These are phyloP conservation scores for Belonocnema kinseyi DNA, from an alignment of 1,140 invertebrate genomes.

Conservation along the genomic window DNA sequence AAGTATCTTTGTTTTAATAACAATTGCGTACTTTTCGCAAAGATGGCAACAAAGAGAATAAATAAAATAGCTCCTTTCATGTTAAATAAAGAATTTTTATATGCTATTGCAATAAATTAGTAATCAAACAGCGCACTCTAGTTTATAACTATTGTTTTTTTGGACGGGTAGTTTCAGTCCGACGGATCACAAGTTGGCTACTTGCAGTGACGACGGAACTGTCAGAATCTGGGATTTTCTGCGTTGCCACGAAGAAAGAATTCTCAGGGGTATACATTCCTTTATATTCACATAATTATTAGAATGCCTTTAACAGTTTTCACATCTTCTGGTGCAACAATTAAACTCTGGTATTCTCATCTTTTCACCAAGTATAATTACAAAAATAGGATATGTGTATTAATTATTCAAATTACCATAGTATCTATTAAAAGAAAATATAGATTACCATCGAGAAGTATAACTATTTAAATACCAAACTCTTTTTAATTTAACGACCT, in stretches of 20 bases:
- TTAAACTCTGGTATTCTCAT: too few relatives aligned
- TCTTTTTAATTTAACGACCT: too few relatives aligned
- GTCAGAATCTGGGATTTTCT: conserved; percentile 99
- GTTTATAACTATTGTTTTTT: conserved; percentile 63
- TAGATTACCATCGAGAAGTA: too few relatives aligned
- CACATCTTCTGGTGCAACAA: neutral
- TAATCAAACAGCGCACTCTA: conserved; percentile 48
- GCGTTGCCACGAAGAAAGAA: conserved; percentile 96
- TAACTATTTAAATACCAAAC: too few relatives aligned
- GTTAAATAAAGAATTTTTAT: conserved; percentile 42
- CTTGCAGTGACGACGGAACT: conserved; percentile 99
- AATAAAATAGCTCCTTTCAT: conserved; percentile 15
- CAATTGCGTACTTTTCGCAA: conserved; percentile 4
- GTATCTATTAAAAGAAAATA: too few relatives aligned
- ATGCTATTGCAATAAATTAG: conserved; percentile 51
- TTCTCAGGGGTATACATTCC: conserved; percentile 87
- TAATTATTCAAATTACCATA: too few relatives aligned
- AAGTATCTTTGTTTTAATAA: too few relatives aligned
- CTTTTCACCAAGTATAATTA: too few relatives aligned
- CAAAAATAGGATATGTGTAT: too few relatives aligned
- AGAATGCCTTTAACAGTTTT: neutral
- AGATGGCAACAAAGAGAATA: neutral
- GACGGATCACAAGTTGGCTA: conserved; percentile 98
- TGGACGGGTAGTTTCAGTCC: conserved; percentile 94
- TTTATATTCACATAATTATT: conserved; percentile 15